Evolutionary conservation across 1,140 invertebrate species (phyloP), one percentile per base, ranked within the genome.

Genomic region (Drosophila quadrilineata): DNA sequence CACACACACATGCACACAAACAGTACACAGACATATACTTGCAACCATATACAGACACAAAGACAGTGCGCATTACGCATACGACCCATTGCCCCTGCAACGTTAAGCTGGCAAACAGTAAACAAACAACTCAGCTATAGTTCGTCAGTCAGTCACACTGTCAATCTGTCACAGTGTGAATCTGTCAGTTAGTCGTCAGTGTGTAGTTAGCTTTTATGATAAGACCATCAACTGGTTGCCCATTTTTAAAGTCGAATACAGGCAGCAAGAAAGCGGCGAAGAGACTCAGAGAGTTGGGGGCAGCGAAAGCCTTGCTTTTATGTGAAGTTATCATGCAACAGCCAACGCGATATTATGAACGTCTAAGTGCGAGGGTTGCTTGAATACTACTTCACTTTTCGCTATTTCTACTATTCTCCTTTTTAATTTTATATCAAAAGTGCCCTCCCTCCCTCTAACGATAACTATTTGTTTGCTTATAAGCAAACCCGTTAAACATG

Each of bases 51-150:
- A 28, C 45, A 57, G 31, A 64, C 48, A 52, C n/a, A n/a, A n/a
- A n/a, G n/a, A n/a, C n/a, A 52, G 46, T 60, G 63, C 38, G 19
- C 41, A 62, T 67, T 62, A 62, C 64, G 58, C 64, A 67, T 67
- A 67, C 64, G 58, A 41, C 26, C 9, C 17, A 16, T 62, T 9
- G 26, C 21, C 33, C 12, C 21, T 14, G 40, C 40, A 43, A 17
- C 40, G 22, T 3, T 4, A 35, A 26, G 10, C n/a, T n/a, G n/a
- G n/a, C n/a, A n/a, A 45, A 28, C 41, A 17, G 6, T 2, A n/a
- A 3, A 3, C 19, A 41, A 41, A n/a, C 10, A 10, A 40, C 38
- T 14, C n/a, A n/a, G n/a, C n/a, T n/a, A n/a, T n/a, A n/a, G n/a
- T n/a, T n/a, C n/a, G n/a, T n/a, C n/a, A n/a, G n/a, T n/a, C n/a